Conservation (phyloP, 2,797 vertebrate species). For the Lagorchestes hirsutus region DNA sequence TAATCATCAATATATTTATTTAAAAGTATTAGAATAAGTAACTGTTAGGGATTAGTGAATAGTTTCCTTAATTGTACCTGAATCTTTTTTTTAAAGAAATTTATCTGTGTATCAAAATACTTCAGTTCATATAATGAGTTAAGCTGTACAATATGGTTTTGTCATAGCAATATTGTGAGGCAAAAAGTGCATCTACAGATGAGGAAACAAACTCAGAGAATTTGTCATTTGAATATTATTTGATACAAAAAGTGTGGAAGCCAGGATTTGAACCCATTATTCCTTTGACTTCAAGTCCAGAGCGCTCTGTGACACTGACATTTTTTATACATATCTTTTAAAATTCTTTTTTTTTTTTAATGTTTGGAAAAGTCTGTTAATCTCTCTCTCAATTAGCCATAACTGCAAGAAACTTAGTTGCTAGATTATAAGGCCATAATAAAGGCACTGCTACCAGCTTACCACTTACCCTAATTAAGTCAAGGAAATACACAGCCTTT, state of each 20-base stretch:
- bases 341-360: background rate
- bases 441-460: background rate
- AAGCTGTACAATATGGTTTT: background rate
- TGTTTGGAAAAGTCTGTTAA: background rate
- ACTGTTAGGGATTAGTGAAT: background rate
- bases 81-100: background rate
- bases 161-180: background rate
- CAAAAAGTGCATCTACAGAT: background rate
- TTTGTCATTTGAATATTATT: background rate
- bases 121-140: background rate
- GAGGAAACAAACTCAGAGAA: background rate
- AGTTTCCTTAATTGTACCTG: background rate
- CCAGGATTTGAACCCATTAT: background rate
- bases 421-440: background rate
- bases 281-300: background rate
- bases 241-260: background rate
- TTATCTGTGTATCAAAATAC: background rate
- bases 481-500: slow-evolving; percentile 9
- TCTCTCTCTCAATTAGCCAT: background rate
- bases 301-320: background rate
- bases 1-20: background rate
- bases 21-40: background rate
- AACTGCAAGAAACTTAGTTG: background rate
- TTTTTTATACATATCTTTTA: background rate
- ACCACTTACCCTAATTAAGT: background rate